Conservation (phyloP, 2,797 vertebrate species). For the Diplodus puntazzo region DNA sequence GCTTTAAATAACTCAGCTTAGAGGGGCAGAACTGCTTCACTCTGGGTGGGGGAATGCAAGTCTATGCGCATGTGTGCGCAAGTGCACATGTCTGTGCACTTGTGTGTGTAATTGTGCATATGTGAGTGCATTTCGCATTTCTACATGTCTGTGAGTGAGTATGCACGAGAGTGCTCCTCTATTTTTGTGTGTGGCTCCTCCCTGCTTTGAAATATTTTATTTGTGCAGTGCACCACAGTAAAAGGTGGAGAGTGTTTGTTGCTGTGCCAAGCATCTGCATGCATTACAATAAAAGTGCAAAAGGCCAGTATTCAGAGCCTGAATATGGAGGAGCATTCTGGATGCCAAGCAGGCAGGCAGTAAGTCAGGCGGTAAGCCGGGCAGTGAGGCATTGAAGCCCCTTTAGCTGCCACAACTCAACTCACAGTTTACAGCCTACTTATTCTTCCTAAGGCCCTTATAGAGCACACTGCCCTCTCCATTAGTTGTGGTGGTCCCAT, state of each 20-base stretch:
- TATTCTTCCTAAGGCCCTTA: conserved; percentile 78
- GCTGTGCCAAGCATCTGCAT: conserved; percentile 75
- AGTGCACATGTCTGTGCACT: conserved; percentile 9
- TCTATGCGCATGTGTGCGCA: background rate
- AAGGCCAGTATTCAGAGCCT: conserved; percentile 73
- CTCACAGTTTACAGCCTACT: conserved; percentile 82
- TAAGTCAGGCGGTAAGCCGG: conserved; percentile 78
- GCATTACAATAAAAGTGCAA: conserved; percentile 80
- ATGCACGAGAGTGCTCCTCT: conserved; percentile 68
- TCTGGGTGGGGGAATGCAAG: conserved; percentile 76
- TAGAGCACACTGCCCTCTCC: conserved; percentile 76
- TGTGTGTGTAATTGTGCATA: conserved; percentile 64
- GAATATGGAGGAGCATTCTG: conserved; percentile 72
- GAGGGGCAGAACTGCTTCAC: conserved; percentile 84
- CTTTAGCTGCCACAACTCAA: conserved; percentile 81
- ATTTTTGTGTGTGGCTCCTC: conserved; percentile 68
- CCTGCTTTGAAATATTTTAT: conserved; percentile 74
- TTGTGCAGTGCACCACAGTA: conserved; percentile 70
- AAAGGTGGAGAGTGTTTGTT: conserved; percentile 74
- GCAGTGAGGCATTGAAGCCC: conserved; percentile 77
- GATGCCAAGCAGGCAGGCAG: conserved; percentile 75
- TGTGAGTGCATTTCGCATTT: conserved; percentile 67
- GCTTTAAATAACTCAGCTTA: conserved; percentile 90
- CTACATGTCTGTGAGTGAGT: conserved; percentile 57
- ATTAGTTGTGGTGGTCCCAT: conserved; percentile 81